A percentile compares a stretch with the other conserved stretches of the same genome.
phyloP scores from a whole-genome alignment of 2,797 vertebrate genomes.

The Glossophaga mutica region DNA sequence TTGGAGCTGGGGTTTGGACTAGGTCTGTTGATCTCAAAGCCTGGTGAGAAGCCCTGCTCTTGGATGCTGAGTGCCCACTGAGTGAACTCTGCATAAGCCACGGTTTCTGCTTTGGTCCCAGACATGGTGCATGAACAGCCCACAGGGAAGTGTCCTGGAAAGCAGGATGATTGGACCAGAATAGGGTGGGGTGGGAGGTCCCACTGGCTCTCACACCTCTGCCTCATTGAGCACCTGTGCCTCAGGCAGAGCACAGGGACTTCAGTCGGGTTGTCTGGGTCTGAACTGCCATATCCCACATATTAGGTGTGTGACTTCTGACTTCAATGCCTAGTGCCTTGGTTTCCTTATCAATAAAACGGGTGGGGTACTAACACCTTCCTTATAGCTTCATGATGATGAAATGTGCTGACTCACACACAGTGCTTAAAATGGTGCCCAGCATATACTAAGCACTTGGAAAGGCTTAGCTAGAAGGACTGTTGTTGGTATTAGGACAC shows the following conservation, averaged over 20 bases:
- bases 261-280: background rate
- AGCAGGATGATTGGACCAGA: background rate
- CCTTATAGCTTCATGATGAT: background rate
- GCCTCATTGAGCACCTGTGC: background rate
- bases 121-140: no score
- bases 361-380: background rate
- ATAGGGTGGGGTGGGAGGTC: background rate
- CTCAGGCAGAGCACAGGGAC: fast-evolving
- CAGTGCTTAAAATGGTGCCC: background rate
- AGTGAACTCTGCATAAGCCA: background rate
- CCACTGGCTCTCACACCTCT: background rate
- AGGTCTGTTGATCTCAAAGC: background rate
- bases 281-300: fast-evolving
- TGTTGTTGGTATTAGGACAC: background rate
- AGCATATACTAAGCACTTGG: no score
- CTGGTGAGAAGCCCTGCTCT: background rate
- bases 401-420: background rate
- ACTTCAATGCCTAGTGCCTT: background rate
- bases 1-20: background rate
- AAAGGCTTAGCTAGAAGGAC: background rate
- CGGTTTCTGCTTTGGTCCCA: background rate
- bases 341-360: background rate
- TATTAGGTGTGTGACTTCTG: background rate
- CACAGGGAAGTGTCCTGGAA: background rate
- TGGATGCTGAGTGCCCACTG: background rate